Conservation (phyloP, 2,888 invertebrate genomes). For the Trimorus sp. region DNA sequence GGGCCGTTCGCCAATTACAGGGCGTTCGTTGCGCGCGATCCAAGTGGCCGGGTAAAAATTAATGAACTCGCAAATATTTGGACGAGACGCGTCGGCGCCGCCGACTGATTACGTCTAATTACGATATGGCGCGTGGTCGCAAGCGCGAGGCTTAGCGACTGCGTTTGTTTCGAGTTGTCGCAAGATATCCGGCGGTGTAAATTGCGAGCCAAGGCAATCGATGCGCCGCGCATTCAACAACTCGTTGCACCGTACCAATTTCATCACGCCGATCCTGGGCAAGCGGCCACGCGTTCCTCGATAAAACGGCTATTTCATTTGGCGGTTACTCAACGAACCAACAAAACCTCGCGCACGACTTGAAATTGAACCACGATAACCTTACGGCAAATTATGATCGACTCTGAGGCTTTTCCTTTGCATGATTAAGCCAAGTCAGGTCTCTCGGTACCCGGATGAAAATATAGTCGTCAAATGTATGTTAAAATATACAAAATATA, state of each 20-base stretch:
- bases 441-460: no score
- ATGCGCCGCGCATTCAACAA: conserved; percentile 55
- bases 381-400: conserved; percentile 48
- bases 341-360: conserved; percentile 43
- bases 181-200: conserved; percentile 54
- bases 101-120: neutral
- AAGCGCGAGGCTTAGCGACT: neutral
- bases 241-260: conserved; percentile 57
- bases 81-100: no score
- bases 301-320: conserved; percentile 63
- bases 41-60: neutral
- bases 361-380: conserved; percentile 51
- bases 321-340: neutral
- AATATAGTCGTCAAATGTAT: no score
- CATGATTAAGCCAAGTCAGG: no score
- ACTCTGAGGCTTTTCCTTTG: no score
- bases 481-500: no score
- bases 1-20: neutral
- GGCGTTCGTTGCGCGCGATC: neutral
- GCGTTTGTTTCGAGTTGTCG: conserved; percentile 52
- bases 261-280: conserved; percentile 60
- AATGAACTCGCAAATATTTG: conserved; percentile 6
- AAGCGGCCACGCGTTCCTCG: conserved; percentile 59
- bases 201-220: conserved; percentile 58
- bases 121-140: no score